Evolutionary conservation across 2,113 vertebrate species (phyloP).

Genomic region (Clinocottus analis): DNA sequence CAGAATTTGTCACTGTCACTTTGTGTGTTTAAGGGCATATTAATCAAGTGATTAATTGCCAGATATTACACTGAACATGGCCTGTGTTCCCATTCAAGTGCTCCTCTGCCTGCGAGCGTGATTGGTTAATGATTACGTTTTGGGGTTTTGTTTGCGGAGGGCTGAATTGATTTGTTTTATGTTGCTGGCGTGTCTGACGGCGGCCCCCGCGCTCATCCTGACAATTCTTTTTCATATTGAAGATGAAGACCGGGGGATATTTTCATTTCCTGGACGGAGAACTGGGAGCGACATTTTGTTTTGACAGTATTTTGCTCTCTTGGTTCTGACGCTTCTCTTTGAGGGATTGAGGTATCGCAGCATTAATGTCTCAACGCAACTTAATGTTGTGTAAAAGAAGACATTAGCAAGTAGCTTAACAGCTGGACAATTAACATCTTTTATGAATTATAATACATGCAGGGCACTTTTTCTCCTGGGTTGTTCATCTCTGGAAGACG

Average conservation of each 20-base stretch:
- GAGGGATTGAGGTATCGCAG: not conserved
- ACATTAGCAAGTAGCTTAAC: not conserved
- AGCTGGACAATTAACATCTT: not conserved
- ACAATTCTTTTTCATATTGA: not conserved
- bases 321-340: not conserved
- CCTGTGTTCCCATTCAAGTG: constrained; percentile 87
- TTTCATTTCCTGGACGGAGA: constrained; percentile 1
- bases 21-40: constrained; percentile 97
- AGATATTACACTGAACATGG: constrained; percentile 91
- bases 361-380: not conserved
- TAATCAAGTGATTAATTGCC: constrained; percentile 99
- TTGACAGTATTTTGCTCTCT: not conserved
- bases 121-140: constrained; percentile 92
- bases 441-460: not conserved
- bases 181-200: constrained; percentile 36
- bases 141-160: constrained; percentile 57
- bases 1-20: constrained; percentile 96
- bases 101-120: constrained; percentile 84
- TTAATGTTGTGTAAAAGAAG: constrained; percentile 1
- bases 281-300: not conserved
- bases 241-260: not conserved
- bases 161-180: constrained; percentile 80
- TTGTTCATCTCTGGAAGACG: not conserved
- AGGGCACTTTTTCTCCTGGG: not conserved
- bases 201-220: not conserved